Evolutionary conservation across 2,113 vertebrate species (phyloP), one percentile per base, ranked within the genome.

Genomic region (Dipodomys stephensi): DNA sequence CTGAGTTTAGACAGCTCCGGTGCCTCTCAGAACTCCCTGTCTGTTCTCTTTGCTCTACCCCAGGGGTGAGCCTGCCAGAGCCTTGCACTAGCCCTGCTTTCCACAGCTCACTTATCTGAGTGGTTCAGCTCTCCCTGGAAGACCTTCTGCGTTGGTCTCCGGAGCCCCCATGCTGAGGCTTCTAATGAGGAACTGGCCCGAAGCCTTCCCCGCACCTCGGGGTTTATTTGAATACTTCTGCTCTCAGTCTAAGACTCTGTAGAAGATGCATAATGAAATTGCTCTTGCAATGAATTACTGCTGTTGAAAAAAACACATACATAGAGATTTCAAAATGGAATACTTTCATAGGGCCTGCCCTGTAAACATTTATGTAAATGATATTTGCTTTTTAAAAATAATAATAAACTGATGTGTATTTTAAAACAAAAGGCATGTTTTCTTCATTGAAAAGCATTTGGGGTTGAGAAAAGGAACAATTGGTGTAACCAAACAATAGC

Each of bases 1-100:
- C 95, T 86, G 96, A 93, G 97, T 97, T 97, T 97, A 97, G 96
- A 90, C 77, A 78, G 96, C 96, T 77, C 95, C 4, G 9, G 88
- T 60, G 90, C 95, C 93, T 95, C 93, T 97, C 96, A 96, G 97
- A 97, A 97, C 97, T 96, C 96, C 94, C 93, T 46, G 71, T 96
- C 90, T 95, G 67, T 95, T 95, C 96, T 93, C 97, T 96, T 96
- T 95, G 90, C 96, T 97, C 78, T 93, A 60, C 93, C 94, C 96
- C 96, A 94, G 97, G 96, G 96, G 97, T 94, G 90, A 97, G 94
- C 85, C 97, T 89, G 87, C 88, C 25, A 2, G 95, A 97, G 90
- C 94, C 95, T 73, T 81, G 78, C 10, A 72, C 91, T 85, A 81
- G 93, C 96, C 96, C 95, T 83, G 90, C 94, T 94, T 96, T 62